Percentiles rank a stretch among this genome's conserved stretches.
These are phyloP conservation scores for Hyposmocoma kahamanoa DNA, from an alignment of 1,140 invertebrate genomes.

Conservation along the genomic window DNA sequence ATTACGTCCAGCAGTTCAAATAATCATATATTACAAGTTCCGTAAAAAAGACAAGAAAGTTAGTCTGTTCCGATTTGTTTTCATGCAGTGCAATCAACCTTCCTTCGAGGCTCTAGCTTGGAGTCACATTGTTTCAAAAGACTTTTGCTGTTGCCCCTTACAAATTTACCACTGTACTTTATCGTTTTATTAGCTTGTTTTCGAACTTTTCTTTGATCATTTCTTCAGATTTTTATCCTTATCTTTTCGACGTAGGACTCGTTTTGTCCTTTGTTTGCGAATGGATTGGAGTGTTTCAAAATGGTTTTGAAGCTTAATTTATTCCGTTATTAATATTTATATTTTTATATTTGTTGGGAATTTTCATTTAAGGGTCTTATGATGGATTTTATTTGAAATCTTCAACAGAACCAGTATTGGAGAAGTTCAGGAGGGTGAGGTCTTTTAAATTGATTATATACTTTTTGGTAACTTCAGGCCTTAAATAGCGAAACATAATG, in stretches of 20 bases:
- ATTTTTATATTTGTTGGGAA: too few species aligned
- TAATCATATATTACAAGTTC: not conserved
- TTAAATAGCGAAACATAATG: too few species aligned
- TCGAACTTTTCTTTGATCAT: constrained; percentile 39
- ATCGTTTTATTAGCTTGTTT: constrained; percentile 60
- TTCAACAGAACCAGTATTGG: too few species aligned
- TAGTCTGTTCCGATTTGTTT: constrained; percentile 20
- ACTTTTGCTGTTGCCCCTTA: constrained; percentile 36
- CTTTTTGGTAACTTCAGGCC: too few species aligned
- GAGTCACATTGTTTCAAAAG: constrained; percentile 40
- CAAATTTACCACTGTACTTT: constrained; percentile 45
- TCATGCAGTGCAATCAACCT: constrained; percentile 28
- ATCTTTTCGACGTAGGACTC: not conserved
- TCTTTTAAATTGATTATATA: too few species aligned
- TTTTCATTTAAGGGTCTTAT: too few species aligned
- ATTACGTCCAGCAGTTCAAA: not conserved
- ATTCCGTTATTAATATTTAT: too few species aligned
- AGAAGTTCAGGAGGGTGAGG: too few species aligned
- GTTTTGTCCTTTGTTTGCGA: not conserved
- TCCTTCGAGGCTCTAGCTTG: constrained; percentile 6
- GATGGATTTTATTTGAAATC: too few species aligned
- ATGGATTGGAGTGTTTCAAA: too few species aligned
- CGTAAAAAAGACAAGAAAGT: constrained; percentile 10
- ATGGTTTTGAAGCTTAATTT: too few species aligned
- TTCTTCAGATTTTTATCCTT: constrained; percentile 34